Evolutionary conservation across 2,888 invertebrate genomes (phyloP), one percentile per base, ranked within the genome.

Genomic region (Sesia apiformis): DNA sequence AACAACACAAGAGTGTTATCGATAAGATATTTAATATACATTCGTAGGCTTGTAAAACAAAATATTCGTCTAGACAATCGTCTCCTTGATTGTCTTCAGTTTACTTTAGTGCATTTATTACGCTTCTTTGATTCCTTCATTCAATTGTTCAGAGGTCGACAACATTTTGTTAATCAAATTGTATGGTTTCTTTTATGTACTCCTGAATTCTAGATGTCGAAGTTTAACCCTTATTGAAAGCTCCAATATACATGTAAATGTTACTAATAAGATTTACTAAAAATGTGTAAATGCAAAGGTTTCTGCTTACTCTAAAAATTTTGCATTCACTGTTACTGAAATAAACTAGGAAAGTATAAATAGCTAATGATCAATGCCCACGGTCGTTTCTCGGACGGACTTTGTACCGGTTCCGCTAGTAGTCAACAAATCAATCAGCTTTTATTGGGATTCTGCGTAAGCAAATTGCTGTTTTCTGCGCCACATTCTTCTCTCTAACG

Each of bases 341-440:
- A 65, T 65, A 67, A 23, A 50, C 40, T 43, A 61, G 55, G 59
- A 60, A 64, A 67, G 59, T 70, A 70, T 65, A 74, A 68, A 71
- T 71, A 70, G 57, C 57, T 52, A 53, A 51, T 49, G 58, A 62
- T 65, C 58, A 57, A 66, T 69, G 49, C 59, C 64, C 58, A 56
- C 56, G 60, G 38, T 7, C 46, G 46, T 46, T 46, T 46, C 23
- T 46, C 8, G n/a, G 54, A 51, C 62, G 75, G 72, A 81, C 79
- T 81, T 81, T 76, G 79, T 51, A 59, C 70, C 52, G 53, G 56
- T 56, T 62, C 61, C 49, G 38, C 39, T 50, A 52, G 60, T 61
- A 61, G 66, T 70, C 67, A 69, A 72, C 65, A 72, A 70, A 67
- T 63, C 68, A 75, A 76, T 75, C 66, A 67, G 59, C 58, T 52